Base-by-base conservation (phyloP, 35 echinoderm and acorn worm genomes). In the Heliocidaris tuberculata region DNA sequence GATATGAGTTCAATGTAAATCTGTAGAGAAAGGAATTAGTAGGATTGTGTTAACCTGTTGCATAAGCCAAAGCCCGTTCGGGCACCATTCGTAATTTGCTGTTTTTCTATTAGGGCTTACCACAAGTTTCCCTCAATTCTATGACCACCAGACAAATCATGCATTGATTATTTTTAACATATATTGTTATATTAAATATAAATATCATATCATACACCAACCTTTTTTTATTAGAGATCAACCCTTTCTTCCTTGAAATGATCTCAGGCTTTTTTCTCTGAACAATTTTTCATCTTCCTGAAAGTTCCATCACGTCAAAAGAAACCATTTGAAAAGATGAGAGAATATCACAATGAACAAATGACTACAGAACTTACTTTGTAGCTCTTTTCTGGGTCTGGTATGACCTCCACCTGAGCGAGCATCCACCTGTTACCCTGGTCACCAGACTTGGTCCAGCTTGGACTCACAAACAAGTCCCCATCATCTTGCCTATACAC, bases 401-500 rank as follows among this genome's bases (percentile, higher is more conserved):
- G 88, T n/a, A n/a, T 32, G 13, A 97, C 89, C 0, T 94, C 94
- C 61, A 99, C 93, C 60, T 94, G 48, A 13, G 94, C 96, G n/a
- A 85, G 49, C 21, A 96, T 90, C 98, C 98, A 99, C 15, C 96
- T 86, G 19, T 96, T 85, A 54, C 96, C 98, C 85, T 99, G 98
- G 50, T 99, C 86, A 16, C 96, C 98, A 19, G 93, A 59, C 86
- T 95, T 97, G 48, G 61, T 93, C 96, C 95, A 99, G 31, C 94
- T 94, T 2, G 98, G 96, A 30, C 35, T 85, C 11, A 96, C 95
- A 90, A 99, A 97, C 30, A 91, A 85, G 49, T 99, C 98, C 19
- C 96, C 98, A 31, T 95, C 94, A 71, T 97, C 96, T 29, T 94
- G 87, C 56, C 95, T 96, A 92, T 99, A 97, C 19, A 99, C 98